phyloP scores from a whole-genome alignment of 2,797 vertebrate genomes.

The Ficedula albicollis region DNA sequence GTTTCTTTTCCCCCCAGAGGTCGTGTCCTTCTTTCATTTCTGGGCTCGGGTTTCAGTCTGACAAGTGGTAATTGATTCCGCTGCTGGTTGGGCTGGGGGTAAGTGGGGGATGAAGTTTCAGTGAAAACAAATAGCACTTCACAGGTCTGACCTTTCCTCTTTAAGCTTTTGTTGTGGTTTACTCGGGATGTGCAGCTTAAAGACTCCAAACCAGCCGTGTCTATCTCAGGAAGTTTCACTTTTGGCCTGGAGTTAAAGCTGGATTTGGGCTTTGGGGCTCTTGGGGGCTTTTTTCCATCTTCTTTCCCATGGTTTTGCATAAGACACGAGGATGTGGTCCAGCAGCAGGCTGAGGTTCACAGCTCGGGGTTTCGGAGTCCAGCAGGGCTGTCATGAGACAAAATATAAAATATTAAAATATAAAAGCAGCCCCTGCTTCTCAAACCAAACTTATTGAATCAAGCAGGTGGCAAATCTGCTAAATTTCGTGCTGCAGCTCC shows the following conservation, averaged over 20 bases:
- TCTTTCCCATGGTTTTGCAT: neutral
- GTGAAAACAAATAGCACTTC: slow-evolving; percentile 98
- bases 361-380: neutral
- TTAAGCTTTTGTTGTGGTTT: slow-evolving; percentile 81
- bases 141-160: slow-evolving; percentile 81
- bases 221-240: slow-evolving; percentile 40
- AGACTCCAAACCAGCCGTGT: slow-evolving; percentile 43
- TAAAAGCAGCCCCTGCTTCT: neutral
- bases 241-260: neutral
- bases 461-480: neutral
- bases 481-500: neutral
- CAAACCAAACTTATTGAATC: neutral
- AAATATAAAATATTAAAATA: neutral
- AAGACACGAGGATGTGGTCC: neutral
- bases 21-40: slow-evolving; percentile 91
- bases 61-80: slow-evolving; percentile 99
- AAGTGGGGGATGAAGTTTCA: slow-evolving; percentile 97
- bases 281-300: neutral
- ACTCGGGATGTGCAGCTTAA: slow-evolving; percentile 61
- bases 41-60: slow-evolving; percentile 89
- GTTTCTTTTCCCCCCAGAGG: slow-evolving; percentile 71
- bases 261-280: neutral
- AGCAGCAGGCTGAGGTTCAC: neutral
- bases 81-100: slow-evolving; percentile 89
- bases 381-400: neutral